Evolutionary conservation across 2,888 invertebrate genomes (phyloP).

Genomic region (Drosophila greeni): DNA sequence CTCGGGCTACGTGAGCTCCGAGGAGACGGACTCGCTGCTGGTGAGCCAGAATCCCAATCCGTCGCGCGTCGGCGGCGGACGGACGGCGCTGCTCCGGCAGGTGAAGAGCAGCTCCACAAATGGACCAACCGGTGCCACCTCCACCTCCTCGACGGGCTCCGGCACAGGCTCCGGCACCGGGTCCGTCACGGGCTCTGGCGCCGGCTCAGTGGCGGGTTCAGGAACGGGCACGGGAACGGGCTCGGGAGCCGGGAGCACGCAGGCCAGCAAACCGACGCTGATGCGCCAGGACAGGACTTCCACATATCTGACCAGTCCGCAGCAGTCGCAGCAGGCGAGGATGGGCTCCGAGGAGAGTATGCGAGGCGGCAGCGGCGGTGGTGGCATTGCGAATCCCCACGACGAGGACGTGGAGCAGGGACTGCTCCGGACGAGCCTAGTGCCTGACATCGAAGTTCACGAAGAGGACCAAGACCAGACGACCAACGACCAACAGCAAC

Average conservation of each 20-base stretch:
- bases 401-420: slow-evolving; percentile 79
- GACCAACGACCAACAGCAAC: slow-evolving; percentile 78
- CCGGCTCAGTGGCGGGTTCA: slow-evolving; percentile 16
- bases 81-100: slow-evolving; percentile 74
- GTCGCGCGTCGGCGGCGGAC: slow-evolving; percentile 73
- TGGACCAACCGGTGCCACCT: slow-evolving; percentile 69
- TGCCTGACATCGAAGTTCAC: slow-evolving; percentile 81
- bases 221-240: slow-evolving; percentile 11
- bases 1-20: slow-evolving; percentile 86
- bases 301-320: slow-evolving; percentile 84
- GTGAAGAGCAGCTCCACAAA: slow-evolving; percentile 77
- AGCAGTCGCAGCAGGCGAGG: slow-evolving; percentile 85
- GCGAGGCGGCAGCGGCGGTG: slow-evolving; percentile 78
- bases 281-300: slow-evolving; percentile 93
- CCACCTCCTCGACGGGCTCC: slow-evolving; percentile 65
- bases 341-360: slow-evolving; percentile 89
- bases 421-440: slow-evolving; percentile 71
- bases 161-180: slow-evolving; percentile 66
- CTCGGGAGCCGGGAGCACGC: slow-evolving; percentile 16
- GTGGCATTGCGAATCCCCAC: slow-evolving; percentile 25
- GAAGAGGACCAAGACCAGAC: slow-evolving; percentile 75
- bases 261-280: slow-evolving; percentile 86
- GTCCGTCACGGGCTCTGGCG: slow-evolving; percentile 1
- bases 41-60: slow-evolving; percentile 78
- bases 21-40: slow-evolving; percentile 89